Percentiles rank a stretch among this genome's conserved stretches.
phyloP scores from a whole-genome alignment of 53 echinoderm and acorn worm genomes.

The Zoroaster sp. region DNA sequence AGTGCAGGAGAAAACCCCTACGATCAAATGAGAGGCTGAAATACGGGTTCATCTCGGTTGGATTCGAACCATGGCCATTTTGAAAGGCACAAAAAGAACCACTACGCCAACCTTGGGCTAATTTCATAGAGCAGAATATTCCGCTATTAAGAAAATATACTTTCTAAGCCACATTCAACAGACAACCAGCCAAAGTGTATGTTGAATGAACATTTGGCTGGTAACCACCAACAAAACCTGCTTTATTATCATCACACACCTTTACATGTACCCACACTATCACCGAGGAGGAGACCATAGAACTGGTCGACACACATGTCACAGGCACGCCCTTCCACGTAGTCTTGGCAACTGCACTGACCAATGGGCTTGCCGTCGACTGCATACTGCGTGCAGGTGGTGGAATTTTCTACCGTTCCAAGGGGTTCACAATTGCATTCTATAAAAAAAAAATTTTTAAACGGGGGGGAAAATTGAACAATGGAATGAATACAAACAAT shows the following conservation, averaged over 20 bases:
- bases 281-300: conserved; percentile 71
- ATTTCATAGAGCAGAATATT: neutral
- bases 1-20: too few species aligned
- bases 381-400: conserved; percentile 75
- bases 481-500: neutral
- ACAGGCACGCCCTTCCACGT: conserved; percentile 85
- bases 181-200: too few species aligned
- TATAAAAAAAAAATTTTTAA: conserved; percentile 1
- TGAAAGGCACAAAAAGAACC: too few species aligned
- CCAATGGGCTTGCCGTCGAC: conserved; percentile 73
- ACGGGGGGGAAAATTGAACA: neutral
- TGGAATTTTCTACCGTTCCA: conserved; percentile 64
- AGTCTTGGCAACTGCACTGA: conserved; percentile 81
- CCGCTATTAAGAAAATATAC: too few species aligned
- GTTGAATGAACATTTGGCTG: too few species aligned
- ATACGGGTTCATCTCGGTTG: neutral
- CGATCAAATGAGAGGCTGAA: too few species aligned
- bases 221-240: too few species aligned
- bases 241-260: conserved; percentile 51
- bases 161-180: too few species aligned
- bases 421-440: conserved; percentile 89
- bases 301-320: conserved; percentile 76
- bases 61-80: too few species aligned
- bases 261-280: conserved; percentile 69
- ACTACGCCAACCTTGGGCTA: too few species aligned